Evolutionary conservation across 2,888 invertebrate genomes (phyloP), one percentile per base, ranked within the genome.

Genomic region (Danaus chrysippus): DNA sequence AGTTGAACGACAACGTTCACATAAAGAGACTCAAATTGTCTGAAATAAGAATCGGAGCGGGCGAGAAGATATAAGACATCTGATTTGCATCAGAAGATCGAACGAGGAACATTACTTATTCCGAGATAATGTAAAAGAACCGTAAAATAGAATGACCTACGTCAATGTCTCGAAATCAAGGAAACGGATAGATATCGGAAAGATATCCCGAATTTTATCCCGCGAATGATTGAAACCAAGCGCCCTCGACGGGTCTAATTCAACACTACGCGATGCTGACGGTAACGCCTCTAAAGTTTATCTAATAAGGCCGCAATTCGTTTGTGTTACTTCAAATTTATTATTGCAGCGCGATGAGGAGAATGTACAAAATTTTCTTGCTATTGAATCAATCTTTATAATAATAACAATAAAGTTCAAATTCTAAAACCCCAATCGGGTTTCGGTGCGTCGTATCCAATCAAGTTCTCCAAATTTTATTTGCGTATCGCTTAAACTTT

Each of bases 151-250:
- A 64, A 68, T 68, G 66, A 70, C 70, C 68, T 69, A 66, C 70
- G 74, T 73, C 76, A 78, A 74, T 71, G 74, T 77, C 74, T 76
- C 77, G 73, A 76, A 74, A 76, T 73, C 73, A 75, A 72, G 73
- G 68, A 72, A 74, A 75, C 76, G 74, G 69, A 67, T 70, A 73
- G 74, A 76, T 68, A 68, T 68, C 64, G 60, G 55, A 64, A 64
- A 77, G 76, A 79, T 76, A 77, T 74, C 70, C 74, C 71, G 69
- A 78, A 76, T 81, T 79, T 80, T 76, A 76, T 78, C 76, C 72
- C 68, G 66, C 71, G 77, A 78, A 82, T 82, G 80, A 83, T 82
- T 82, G 82, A 82, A 82, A 82, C 78, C 77, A 74, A 78, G 73
- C 73, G 77, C 75, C 68, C 74, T 76, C 73, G 73, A 76, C 76